Percentiles rank a stretch among this genome's conserved stretches.
Evolutionary conservation across 2,113 vertebrate genomes (phyloP).

Genomic region (Grantiella picta): DNA sequence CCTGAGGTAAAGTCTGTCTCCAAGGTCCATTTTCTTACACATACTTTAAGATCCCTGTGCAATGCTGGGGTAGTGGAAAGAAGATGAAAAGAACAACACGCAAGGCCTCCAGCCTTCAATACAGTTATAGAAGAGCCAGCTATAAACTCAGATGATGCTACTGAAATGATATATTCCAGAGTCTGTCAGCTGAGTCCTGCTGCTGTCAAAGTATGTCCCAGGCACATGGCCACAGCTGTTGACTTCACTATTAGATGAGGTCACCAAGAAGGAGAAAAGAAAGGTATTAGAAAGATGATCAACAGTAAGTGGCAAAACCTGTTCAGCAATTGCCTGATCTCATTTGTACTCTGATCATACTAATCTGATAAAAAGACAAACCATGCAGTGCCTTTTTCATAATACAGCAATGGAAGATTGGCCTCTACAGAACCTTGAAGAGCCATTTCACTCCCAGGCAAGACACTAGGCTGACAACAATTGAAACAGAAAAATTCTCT

Average conservation of each 20-base stretch:
- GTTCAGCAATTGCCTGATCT: background rate
- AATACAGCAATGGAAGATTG: background rate
- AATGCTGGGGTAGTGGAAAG: background rate
- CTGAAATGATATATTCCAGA: constrained; percentile 34
- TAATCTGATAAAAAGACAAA: background rate
- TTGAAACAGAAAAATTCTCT: background rate
- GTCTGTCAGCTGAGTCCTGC: background rate
- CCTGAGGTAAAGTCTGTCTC: background rate
- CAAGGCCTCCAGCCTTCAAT: background rate
- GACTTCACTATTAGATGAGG: background rate
- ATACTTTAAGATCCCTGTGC: background rate
- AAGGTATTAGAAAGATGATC: background rate
- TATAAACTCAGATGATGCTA: background rate
- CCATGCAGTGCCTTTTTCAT: background rate
- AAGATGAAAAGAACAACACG: background rate
- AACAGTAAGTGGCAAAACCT: background rate
- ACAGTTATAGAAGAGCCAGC: background rate
- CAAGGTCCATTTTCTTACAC: background rate
- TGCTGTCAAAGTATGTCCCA: background rate
- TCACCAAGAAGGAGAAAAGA: background rate
- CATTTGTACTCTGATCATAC: background rate
- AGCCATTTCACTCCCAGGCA: background rate
- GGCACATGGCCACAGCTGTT: background rate
- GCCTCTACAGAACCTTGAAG: background rate
- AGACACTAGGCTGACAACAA: background rate